These are phyloP conservation scores for Alaudala cheleensis DNA, from an alignment of 2,113 vertebrate species.

Conservation along the genomic window DNA sequence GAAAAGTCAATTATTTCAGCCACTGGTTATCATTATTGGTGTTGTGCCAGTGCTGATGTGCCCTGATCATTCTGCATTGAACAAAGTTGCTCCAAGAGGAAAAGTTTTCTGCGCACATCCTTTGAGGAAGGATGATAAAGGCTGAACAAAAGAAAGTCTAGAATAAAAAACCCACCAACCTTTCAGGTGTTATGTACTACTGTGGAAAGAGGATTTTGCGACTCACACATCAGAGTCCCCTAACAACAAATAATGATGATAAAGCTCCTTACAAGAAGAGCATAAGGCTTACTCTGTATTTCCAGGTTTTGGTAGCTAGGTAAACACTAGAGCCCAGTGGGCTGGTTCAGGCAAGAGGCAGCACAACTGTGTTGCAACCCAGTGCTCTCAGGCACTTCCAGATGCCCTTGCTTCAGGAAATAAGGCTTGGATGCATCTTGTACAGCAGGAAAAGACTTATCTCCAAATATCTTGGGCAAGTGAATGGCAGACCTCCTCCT, in stretches of 20 bases:
- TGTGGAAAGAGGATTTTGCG: not conserved
- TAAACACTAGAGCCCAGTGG: not conserved
- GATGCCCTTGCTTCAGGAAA: not conserved
- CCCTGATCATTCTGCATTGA: not conserved
- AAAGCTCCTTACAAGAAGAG: not conserved
- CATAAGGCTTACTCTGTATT: not conserved
- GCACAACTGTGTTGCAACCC: not conserved
- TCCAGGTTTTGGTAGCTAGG: not conserved
- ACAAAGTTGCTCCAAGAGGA: not conserved
- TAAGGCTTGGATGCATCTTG: not conserved
- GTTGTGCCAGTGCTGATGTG: not conserved
- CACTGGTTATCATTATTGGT: not conserved
- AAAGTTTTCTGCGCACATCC: not conserved
- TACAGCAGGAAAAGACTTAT: not conserved
- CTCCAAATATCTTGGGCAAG: not conserved
- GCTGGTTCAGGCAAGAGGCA: not conserved
- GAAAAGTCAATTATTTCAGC: not conserved
- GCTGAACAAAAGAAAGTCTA: not conserved
- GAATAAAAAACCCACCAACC: accelerated
- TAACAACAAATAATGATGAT: not conserved
- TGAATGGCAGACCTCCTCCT: not conserved
- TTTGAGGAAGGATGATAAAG: not conserved
- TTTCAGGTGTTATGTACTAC: not conserved
- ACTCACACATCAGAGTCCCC: not conserved
- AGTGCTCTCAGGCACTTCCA: not conserved